phyloP scores from a whole-genome alignment of 2,888 invertebrate species.

The Spisula solida region DNA sequence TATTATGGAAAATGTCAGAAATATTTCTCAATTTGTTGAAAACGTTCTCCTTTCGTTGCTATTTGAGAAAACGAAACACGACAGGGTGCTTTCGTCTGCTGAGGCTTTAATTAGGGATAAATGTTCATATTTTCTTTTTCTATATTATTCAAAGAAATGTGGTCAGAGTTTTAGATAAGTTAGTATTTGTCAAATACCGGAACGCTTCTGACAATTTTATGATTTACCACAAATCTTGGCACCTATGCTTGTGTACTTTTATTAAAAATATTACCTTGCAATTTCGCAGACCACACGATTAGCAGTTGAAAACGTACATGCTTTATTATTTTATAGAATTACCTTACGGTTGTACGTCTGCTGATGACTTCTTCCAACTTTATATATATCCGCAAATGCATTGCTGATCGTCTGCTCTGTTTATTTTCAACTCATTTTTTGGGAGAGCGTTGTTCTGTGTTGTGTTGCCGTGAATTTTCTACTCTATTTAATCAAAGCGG shows the following conservation, averaged over 20 bases:
- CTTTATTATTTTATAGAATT: background rate
- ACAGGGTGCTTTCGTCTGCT: too few species aligned
- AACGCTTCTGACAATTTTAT: background rate
- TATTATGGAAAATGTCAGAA: too few species aligned
- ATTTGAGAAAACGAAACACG: too few species aligned
- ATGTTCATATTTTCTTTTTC: too few species aligned
- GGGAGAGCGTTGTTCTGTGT: background rate
- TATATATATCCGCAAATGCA: background rate
- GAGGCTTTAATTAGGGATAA: too few species aligned
- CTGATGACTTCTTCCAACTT: background rate
- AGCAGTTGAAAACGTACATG: background rate
- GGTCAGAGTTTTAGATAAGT: too few species aligned
- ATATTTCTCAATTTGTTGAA: too few species aligned
- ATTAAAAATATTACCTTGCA: background rate
- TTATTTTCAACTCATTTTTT: background rate
- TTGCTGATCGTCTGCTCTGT: background rate
- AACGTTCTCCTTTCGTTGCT: too few species aligned
- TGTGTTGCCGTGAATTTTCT: background rate
- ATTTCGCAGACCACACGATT: background rate
- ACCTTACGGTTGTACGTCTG: background rate
- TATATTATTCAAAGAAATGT: too few species aligned
- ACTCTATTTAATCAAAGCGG: conserved; percentile 15
- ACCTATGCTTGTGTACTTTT: background rate
- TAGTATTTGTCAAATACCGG: too few species aligned
- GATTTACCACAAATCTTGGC: background rate